phyloP scores from a whole-genome alignment of 2,113 vertebrate species.

The Vireo altiloquus region DNA sequence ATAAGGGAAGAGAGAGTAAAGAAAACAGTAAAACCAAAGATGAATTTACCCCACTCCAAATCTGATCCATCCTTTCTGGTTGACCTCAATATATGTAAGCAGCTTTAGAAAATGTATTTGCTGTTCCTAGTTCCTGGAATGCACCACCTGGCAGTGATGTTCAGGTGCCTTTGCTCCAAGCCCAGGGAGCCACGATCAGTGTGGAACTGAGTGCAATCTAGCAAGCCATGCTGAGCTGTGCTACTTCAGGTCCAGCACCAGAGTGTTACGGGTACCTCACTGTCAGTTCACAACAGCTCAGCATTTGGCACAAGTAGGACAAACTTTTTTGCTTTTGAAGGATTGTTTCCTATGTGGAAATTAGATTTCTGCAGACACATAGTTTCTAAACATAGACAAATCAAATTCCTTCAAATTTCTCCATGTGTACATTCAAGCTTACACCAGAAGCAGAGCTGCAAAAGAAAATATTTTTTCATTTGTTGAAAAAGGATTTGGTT shows the following conservation, averaged over 20 bases:
- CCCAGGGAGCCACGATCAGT: not conserved
- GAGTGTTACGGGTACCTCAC: not conserved
- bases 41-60: not conserved
- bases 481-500: not conserved
- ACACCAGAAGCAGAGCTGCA: not conserved
- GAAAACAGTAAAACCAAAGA: not conserved
- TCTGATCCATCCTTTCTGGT: not conserved
- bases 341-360: not conserved
- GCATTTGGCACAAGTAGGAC: not conserved
- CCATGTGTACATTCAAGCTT: not conserved
- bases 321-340: not conserved
- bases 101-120: not conserved
- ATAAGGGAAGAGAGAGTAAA: not conserved
- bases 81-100: not conserved
- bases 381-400: not conserved
- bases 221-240: not conserved
- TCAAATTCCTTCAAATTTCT: not conserved
- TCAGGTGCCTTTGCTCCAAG: not conserved
- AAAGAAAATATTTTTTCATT: not conserved
- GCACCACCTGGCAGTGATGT: not conserved
- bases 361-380: not conserved
- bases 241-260: not conserved
- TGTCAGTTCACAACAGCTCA: not conserved
- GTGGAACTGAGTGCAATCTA: not conserved
- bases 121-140: not conserved